Evolutionary conservation across 2,888 invertebrate species (phyloP).

Genomic region (Rhaphigaster nebulosa): DNA sequence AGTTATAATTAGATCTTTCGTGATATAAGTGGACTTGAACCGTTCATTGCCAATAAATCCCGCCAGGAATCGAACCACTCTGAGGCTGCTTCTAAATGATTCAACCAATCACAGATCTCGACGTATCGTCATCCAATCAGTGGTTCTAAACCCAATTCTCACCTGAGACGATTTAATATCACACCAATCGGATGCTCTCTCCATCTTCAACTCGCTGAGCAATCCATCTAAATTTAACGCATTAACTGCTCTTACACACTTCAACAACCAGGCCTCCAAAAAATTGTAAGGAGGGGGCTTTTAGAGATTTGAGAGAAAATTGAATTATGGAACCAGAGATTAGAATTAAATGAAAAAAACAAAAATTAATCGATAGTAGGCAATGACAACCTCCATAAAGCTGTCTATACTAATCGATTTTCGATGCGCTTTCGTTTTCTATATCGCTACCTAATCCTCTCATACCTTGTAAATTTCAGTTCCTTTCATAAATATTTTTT

Average conservation of each 20-base stretch:
- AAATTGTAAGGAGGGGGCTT: not conserved
- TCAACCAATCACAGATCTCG: not conserved
- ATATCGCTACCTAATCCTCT: too few relatives aligned
- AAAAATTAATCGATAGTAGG: too few relatives aligned
- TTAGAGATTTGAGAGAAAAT: not conserved
- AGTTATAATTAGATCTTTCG: not conserved
- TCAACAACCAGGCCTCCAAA: not conserved
- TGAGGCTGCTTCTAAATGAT: not conserved
- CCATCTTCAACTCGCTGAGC: too few relatives aligned
- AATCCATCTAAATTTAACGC: not conserved
- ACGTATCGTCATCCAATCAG: not conserved
- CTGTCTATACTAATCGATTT: too few relatives aligned
- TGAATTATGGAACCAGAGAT: not conserved
- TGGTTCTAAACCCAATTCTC: not conserved
- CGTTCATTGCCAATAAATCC: not conserved
- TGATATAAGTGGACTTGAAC: not conserved
- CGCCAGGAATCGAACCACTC: not conserved
- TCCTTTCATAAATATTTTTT: too few relatives aligned
- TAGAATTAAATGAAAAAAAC: not conserved
- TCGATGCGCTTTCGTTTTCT: too few relatives aligned
- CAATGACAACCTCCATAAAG: too few relatives aligned
- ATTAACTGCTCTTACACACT: not conserved
- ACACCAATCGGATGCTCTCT: not conserved
- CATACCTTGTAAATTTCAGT: too few relatives aligned
- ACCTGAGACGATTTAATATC: slow-evolving; percentile 7